phyloP scores from a whole-genome alignment of 2,113 vertebrate genomes.

The Sula dactylatra region DNA sequence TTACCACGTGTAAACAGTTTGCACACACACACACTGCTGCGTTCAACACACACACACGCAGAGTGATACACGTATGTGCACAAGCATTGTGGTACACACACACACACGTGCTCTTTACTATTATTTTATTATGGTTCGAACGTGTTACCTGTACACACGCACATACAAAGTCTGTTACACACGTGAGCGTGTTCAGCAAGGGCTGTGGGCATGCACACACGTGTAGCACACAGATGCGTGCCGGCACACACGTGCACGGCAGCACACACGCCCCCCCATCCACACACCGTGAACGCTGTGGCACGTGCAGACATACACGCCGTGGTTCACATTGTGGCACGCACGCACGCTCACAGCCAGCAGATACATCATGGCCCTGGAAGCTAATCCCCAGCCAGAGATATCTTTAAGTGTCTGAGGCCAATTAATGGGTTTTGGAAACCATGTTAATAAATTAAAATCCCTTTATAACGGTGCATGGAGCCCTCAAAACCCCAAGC shows the following conservation, averaged over 20 bases:
- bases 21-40: not conserved
- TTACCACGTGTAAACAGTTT: not conserved
- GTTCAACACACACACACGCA: not conserved
- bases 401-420: not conserved
- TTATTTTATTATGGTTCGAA: not conserved
- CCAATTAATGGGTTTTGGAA: not conserved
- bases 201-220: not conserved
- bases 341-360: not conserved
- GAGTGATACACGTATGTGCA: accelerated
- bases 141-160: no score
- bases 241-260: not conserved
- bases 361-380: not conserved
- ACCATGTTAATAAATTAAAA: not conserved
- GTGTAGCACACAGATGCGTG: not conserved
- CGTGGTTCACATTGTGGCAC: accelerated
- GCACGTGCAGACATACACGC: not conserved
- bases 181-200: accelerated
- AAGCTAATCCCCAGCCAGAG: not conserved
- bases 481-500: not conserved
- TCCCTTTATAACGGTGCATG: not conserved
- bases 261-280: accelerated
- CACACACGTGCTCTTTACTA: not conserved
- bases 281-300: accelerated
- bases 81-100: no score
- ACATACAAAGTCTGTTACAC: not conserved